Evolutionary conservation across 2,113 vertebrate genomes (phyloP).

Genomic region (Gopherus evgoodei): DNA sequence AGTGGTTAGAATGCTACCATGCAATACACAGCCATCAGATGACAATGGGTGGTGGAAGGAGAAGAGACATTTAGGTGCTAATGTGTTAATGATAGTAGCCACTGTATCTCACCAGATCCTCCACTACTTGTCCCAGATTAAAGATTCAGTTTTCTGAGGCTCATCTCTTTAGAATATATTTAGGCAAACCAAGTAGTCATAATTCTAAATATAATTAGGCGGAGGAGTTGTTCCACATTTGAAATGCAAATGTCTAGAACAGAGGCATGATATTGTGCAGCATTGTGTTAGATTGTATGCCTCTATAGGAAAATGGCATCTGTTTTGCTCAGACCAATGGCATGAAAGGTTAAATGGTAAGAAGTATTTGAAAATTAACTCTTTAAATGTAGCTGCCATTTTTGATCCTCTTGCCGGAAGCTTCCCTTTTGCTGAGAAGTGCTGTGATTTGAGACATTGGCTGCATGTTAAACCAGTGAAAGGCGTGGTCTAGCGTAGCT

Average conservation of each 20-base stretch:
- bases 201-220: conserved; percentile 55
- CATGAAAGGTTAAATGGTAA: conserved; percentile 50
- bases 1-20: neutral
- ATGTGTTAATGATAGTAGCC: neutral
- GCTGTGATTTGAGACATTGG: neutral
- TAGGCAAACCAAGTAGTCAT: conserved; percentile 53
- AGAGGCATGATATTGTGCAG: conserved; percentile 52
- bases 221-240: conserved; percentile 16
- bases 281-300: conserved; percentile 42
- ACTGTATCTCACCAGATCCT: neutral
- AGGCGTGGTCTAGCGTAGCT: too few species aligned
- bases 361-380: conserved; percentile 57
- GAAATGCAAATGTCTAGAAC: conserved; percentile 44
- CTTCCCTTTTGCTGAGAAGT: conserved; percentile 13
- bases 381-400: conserved; percentile 47
- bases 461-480: conserved; percentile 37
- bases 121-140: neutral
- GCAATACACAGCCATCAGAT: conserved; percentile 5
- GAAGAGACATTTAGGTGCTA: neutral
- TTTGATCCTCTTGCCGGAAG: conserved; percentile 35
- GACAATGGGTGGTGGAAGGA: neutral
- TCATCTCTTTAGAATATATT: conserved; percentile 31
- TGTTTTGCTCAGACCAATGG: conserved; percentile 29
- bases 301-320: conserved; percentile 42
- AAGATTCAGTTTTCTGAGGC: neutral